Base-by-base conservation (phyloP, 2,888 invertebrate species). In the Lasioglossum pauxillum region DNA sequence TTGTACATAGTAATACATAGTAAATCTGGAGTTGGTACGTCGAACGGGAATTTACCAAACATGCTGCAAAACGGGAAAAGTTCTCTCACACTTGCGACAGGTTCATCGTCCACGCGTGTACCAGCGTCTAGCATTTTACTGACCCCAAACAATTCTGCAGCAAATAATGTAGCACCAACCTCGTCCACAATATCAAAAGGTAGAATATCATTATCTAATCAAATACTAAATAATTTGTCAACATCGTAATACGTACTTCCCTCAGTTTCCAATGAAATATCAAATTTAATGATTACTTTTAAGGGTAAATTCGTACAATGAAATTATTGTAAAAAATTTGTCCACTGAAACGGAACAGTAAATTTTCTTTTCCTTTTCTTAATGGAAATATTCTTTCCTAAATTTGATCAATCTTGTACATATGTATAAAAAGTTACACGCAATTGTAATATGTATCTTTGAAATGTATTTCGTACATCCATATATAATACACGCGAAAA, bases 171-270 rank as follows among this genome's bases (percentile, higher is more conserved):
- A 82, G 85, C 91, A 57, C 80, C 91, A 35, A 88, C 92, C n/a
- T 85, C 90, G 35, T 82, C 92, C 57, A 84, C 92, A 41, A 83
- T 92, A 79, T 78, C 93, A 91, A 94, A 94, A 95, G 95, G 95
- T 95, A 95, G 92, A 94, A 92, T 90, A 89, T 82, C 89, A 92
- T 92, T 93, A 87, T 91, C 89, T 87, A 91, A 88, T 88, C 90
- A 86, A 80, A 64, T 91, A 90, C 49, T 86, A 84, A 86, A 80
- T 80, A 89, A 86, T 77, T 83, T 85, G 41, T 16, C 87, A 38
- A 83, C 84, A 67, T 76, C 82, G n/a, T 90, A 82, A 83, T 79
- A 57, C 57, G 57, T 4, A 57, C n/a, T 74, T 75, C 73, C 71
- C 64, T 78, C 16, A 64, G n/a, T 81, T 81, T 10, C 53, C 2